These are phyloP conservation scores for Sinocyclocheilus anshuiensis DNA, from an alignment of 2,113 vertebrate genomes.

Conservation along the genomic window DNA sequence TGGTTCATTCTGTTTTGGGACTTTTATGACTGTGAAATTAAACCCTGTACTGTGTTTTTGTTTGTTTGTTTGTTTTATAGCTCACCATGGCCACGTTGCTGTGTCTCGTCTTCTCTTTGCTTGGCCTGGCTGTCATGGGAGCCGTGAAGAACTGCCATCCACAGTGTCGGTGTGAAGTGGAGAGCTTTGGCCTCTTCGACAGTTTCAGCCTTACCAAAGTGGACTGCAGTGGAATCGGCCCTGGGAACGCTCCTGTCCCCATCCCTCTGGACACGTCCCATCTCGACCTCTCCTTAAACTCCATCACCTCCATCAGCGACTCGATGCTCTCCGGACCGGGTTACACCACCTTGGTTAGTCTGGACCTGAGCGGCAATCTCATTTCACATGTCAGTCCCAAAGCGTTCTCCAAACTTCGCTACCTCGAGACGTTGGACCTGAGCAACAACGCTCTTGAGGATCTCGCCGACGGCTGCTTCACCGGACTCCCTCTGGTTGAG, in stretches of 20 bases:
- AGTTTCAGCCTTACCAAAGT: constrained; percentile 97
- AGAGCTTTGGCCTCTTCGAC: constrained; percentile 94
- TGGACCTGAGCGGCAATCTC: constrained; percentile 90
- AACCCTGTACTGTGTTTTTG: constrained; percentile 2
- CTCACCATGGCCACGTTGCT: constrained; percentile 67
- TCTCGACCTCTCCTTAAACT: constrained; percentile 90
- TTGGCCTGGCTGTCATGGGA: constrained; percentile 51
- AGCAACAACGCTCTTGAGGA: constrained; percentile 86
- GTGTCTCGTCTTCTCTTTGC: constrained; percentile 67
- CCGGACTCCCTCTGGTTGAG: constrained; percentile 84
- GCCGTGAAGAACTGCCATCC: constrained; percentile 84
- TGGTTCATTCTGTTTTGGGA: not conserved
- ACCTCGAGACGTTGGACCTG: constrained; percentile 92
- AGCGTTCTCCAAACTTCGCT: constrained; percentile 89
- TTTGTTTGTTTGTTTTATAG: constrained; percentile 50
- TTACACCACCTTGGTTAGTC: constrained; percentile 91
- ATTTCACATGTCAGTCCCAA: constrained; percentile 80
- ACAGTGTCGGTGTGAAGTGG: constrained; percentile 89
- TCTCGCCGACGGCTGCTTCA: constrained; percentile 81
- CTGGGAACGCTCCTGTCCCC: constrained; percentile 81
- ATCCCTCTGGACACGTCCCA: constrained; percentile 93
- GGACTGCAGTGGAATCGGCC: constrained; percentile 86
- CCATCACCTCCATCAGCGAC: constrained; percentile 83
- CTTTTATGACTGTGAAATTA: not conserved
- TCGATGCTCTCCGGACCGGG: constrained; percentile 90